These are phyloP conservation scores for Chlamydotis undulata DNA, from an alignment of 2,113 vertebrate genomes.

Conservation along the genomic window DNA sequence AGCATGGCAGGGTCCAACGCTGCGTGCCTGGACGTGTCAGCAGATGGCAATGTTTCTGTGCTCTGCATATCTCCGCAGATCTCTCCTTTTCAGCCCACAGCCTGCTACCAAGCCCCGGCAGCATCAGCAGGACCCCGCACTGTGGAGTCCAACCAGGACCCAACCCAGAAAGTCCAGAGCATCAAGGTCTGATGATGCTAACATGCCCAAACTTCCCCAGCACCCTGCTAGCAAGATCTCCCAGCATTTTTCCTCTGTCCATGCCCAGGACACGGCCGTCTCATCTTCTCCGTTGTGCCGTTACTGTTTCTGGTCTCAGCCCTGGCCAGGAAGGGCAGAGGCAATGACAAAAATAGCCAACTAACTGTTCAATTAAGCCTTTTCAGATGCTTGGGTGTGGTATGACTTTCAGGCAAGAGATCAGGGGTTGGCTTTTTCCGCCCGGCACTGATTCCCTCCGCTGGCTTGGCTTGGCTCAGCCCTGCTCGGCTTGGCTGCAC, in stretches of 20 bases:
- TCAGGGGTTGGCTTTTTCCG: slow-evolving; percentile 34
- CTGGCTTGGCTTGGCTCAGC: neutral
- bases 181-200: accelerated
- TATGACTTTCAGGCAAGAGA: neutral
- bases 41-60: slow-evolving; percentile 72
- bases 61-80: neutral
- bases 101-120: accelerated
- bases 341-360: slow-evolving; percentile 33
- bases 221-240: neutral
- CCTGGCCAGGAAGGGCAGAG: slow-evolving; percentile 48
- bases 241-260: neutral
- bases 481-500: neutral
- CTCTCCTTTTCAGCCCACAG: neutral
- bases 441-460: neutral
- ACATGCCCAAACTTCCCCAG: neutral
- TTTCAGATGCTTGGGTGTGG: slow-evolving; percentile 2
- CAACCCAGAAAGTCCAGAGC: neutral
- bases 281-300: neutral
- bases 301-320: slow-evolving; percentile 11
- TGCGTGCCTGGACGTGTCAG: slow-evolving; percentile 15
- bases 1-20: neutral
- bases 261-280: neutral
- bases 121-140: neutral
- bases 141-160: accelerated
- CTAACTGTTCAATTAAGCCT: neutral